Conservation (phyloP, 2,888 invertebrate species). For the Chloroclysta siterata region DNA sequence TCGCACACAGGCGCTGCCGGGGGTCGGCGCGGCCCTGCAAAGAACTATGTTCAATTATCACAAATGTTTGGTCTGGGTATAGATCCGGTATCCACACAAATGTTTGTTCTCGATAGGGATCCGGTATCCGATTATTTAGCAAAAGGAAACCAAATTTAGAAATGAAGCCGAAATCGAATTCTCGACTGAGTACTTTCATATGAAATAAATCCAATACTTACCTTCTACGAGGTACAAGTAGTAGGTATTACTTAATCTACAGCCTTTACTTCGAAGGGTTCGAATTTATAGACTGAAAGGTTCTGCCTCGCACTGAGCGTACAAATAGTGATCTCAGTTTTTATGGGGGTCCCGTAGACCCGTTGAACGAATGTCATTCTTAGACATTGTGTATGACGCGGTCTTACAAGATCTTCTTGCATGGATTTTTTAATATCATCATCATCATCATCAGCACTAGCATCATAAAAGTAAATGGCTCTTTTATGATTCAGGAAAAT, state of each 20-base stretch:
- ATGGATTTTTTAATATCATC: too few relatives aligned
- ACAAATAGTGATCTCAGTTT: constrained; percentile 26
- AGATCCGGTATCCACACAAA: too few relatives aligned
- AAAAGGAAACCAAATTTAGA: constrained; percentile 10
- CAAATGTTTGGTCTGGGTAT: too few relatives aligned
- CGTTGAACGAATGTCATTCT: background rate
- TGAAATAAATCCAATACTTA: constrained; percentile 8
- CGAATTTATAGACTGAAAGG: constrained; percentile 37
- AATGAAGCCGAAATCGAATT: constrained; percentile 8
- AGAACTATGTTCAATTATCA: too few relatives aligned
- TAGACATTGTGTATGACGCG: background rate
- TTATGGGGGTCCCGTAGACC: constrained; percentile 22
- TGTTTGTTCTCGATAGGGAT: too few relatives aligned
- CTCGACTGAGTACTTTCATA: constrained; percentile 3
- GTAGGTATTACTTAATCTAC: constrained; percentile 22
- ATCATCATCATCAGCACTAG: too few relatives aligned
- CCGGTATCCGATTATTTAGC: constrained; percentile 5
- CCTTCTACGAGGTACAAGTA: background rate
- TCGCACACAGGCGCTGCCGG: too few relatives aligned
- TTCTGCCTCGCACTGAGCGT: constrained; percentile 20
- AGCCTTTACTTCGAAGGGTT: constrained; percentile 20
- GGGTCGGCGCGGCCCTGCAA: too few relatives aligned
- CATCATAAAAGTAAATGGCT: too few relatives aligned
- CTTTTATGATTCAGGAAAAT: too few relatives aligned
- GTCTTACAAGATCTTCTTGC: too few relatives aligned